These are phyloP conservation scores for Antheraea pernyi DNA, from an alignment of 1,140 invertebrate species.

Conservation along the genomic window DNA sequence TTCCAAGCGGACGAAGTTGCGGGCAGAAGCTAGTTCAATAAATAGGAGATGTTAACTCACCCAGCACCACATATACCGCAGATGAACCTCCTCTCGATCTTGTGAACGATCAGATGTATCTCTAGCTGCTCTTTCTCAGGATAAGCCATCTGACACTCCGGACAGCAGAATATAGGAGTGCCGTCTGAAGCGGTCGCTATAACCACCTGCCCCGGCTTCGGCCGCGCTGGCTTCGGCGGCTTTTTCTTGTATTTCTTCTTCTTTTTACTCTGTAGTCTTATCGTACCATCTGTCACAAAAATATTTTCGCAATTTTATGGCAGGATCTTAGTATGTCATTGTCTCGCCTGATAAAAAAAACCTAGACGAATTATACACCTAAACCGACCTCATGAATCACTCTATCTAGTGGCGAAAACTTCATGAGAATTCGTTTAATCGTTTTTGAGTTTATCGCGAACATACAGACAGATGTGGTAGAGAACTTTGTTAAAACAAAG, in stretches of 20 bases:
- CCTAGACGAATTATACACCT: too few relatives aligned
- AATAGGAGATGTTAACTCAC: conserved; percentile 37
- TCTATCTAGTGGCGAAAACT: too few relatives aligned
- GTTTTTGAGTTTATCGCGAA: too few relatives aligned
- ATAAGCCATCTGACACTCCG: conserved; percentile 89
- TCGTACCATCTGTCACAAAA: conserved; percentile 40
- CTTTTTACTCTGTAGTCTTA: conserved; percentile 79
- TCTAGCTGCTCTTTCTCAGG: conserved; percentile 88
- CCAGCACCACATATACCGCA: conserved; percentile 81
- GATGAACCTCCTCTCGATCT: conserved; percentile 86
- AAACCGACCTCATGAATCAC: too few relatives aligned
- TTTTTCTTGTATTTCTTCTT: conserved; percentile 91
- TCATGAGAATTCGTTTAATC: too few relatives aligned
- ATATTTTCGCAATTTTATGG: background rate
- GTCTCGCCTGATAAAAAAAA: too few relatives aligned
- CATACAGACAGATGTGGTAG: too few relatives aligned
- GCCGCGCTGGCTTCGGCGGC: conserved; percentile 85
- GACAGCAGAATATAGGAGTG: conserved; percentile 87
- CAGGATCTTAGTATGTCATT: too few relatives aligned
- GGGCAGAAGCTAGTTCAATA: background rate
- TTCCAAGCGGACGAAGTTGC: too few relatives aligned
- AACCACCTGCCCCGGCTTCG: conserved; percentile 85
- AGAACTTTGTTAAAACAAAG: too few relatives aligned
- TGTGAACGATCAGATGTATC: conserved; percentile 87
- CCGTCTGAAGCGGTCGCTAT: conserved; percentile 87